Evolutionary conservation across 2,113 vertebrate genomes (phyloP).

Genomic region (Genyomyrus donnyi): DNA sequence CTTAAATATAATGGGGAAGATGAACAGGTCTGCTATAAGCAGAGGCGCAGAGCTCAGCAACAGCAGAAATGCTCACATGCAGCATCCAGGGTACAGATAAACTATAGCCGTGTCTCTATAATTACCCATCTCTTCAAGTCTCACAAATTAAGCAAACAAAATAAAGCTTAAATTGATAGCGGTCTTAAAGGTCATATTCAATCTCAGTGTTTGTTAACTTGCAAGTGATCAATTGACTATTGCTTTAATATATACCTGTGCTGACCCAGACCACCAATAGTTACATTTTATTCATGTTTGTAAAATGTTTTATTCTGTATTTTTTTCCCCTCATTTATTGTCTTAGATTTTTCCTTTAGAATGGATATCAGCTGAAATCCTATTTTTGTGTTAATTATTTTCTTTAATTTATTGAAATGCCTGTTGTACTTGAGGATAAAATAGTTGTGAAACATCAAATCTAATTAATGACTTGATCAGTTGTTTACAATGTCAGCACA

Average conservation of each 20-base stretch:
- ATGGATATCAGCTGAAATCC: neutral
- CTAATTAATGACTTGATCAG: neutral
- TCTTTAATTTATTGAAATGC: conserved; percentile 11
- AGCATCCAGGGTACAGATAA: conserved; percentile 89
- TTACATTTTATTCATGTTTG: conserved; percentile 30
- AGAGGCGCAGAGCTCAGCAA: conserved; percentile 71
- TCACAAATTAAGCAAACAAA: conserved; percentile 12
- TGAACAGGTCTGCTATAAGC: conserved; percentile 72
- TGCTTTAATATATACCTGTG: conserved; percentile 20
- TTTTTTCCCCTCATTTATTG: neutral
- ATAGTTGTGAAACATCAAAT: neutral
- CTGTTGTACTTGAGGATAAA: conserved; percentile 6
- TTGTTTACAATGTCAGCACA: neutral
- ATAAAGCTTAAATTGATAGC: conserved; percentile 9
- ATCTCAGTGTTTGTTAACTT: conserved; percentile 32
- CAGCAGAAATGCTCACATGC: conserved; percentile 77
- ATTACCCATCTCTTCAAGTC: conserved; percentile 20
- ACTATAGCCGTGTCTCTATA: conserved; percentile 36
- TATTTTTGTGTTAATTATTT: neutral
- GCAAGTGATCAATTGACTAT: conserved; percentile 48
- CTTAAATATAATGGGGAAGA: conserved; percentile 72
- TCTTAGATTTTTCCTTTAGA: neutral
- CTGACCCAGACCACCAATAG: conserved; percentile 26
- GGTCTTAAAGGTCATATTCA: conserved; percentile 13
- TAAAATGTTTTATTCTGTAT: neutral